Percentiles rank a stretch among this genome's conserved stretches.
These are phyloP conservation scores for Strix occidentalis DNA, from an alignment of 2,797 vertebrate species.

Conservation along the genomic window DNA sequence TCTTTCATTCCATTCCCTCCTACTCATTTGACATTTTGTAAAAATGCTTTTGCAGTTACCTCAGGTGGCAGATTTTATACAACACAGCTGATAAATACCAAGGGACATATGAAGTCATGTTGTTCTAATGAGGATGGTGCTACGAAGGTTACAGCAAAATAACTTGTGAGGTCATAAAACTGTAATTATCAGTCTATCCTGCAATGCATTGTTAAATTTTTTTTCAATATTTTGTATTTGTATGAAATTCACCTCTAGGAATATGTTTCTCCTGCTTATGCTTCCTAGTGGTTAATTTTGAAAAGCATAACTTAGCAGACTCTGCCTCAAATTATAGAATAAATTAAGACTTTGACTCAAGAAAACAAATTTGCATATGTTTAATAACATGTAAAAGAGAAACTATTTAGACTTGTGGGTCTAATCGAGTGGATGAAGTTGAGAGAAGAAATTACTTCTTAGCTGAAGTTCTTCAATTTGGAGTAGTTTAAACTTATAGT, in stretches of 20 bases:
- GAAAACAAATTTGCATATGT: neutral
- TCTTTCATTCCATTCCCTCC: neutral
- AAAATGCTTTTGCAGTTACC: neutral
- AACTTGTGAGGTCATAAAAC: neutral
- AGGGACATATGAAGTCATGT: neutral
- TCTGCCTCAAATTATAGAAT: neutral
- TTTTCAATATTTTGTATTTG: neutral
- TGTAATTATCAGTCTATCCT: neutral
- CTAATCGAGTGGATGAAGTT: neutral
- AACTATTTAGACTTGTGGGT: neutral
- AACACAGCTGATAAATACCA: neutral
- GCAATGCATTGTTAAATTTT: neutral
- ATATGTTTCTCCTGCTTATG: neutral
- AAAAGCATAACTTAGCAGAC: constrained; percentile 39
- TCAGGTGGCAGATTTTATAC: neutral
- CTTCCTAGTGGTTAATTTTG: constrained; percentile 15
- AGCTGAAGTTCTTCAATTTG: neutral
- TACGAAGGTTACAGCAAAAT: neutral
- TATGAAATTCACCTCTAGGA: neutral
- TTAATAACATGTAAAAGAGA: neutral
- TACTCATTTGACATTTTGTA: neutral
- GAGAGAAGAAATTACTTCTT: neutral
- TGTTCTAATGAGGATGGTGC: neutral
- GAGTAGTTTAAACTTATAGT: neutral
- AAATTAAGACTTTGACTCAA: neutral